Evolutionary conservation across 2,113 vertebrate genomes (phyloP).

Genomic region (Neolamprologus tretocephalus): DNA sequence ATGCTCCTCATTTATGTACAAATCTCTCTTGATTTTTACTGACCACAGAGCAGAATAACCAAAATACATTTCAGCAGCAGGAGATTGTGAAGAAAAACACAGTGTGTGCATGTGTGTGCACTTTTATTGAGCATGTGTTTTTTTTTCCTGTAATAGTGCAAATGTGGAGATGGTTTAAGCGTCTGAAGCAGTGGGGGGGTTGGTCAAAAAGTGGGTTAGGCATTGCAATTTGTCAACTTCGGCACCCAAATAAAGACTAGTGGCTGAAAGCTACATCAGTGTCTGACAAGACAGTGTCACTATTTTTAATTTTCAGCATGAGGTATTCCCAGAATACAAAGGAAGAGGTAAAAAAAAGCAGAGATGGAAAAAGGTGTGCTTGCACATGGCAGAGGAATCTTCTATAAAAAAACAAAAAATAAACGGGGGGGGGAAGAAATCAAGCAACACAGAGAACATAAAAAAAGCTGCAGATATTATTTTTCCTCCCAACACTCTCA

Average conservation of each 20-base stretch:
- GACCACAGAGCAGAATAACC: background rate
- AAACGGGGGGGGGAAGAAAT: rapidly evolving
- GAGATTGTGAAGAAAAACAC: background rate
- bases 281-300: constrained; percentile 20
- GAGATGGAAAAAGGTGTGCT: background rate
- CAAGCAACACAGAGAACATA: background rate
- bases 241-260: background rate
- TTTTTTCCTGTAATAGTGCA: background rate
- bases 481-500: constrained; percentile 31
- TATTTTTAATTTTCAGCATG: constrained; percentile 49
- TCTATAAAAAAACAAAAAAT: background rate
- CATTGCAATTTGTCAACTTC: background rate
- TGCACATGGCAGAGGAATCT: background rate
- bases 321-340: constrained; percentile 10
- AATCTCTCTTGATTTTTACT: background rate
- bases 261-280: background rate
- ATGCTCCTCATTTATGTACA: background rate
- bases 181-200: background rate
- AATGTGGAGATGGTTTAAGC: background rate
- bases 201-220: background rate
- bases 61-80: background rate
- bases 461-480: constrained; percentile 18
- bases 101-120: background rate
- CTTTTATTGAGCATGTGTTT: background rate
- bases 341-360: background rate